phyloP scores from a whole-genome alignment of 2,113 vertebrate genomes.

The Ciconia stormi region DNA sequence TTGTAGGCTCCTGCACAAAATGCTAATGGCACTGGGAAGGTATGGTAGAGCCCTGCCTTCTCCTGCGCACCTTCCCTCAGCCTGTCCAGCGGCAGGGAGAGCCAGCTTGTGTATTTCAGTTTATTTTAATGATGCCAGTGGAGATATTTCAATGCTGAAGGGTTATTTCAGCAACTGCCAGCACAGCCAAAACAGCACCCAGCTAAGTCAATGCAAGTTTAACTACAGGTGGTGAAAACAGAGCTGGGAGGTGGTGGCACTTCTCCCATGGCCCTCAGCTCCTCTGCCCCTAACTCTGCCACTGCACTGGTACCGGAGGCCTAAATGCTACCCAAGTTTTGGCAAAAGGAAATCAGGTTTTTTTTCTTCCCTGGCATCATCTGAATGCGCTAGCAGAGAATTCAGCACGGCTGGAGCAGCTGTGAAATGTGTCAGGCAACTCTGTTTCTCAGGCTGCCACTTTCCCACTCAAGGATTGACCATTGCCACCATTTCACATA shows the following conservation, averaged over 20 bases:
- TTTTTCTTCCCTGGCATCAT: neutral
- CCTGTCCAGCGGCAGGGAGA: neutral
- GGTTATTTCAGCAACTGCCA: neutral
- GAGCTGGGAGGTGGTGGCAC: neutral
- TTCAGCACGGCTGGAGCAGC: rapidly evolving
- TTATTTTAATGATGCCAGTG: neutral
- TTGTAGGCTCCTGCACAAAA: neutral
- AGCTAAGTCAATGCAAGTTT: neutral
- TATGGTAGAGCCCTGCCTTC: neutral
- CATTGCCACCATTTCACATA: neutral
- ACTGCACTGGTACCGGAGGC: neutral
- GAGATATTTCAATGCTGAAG: neutral
- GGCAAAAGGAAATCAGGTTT: neutral
- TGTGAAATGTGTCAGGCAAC: neutral
- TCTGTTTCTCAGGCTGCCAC: neutral
- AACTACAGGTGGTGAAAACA: neutral
- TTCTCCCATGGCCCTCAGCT: neutral
- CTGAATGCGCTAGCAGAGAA: neutral
- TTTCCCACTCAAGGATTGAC: neutral
- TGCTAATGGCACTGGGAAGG: neutral
- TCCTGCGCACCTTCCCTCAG: neutral
- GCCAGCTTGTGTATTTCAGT: neutral
- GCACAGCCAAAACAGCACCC: neutral
- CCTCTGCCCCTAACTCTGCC: neutral
- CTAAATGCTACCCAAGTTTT: neutral